These are phyloP conservation scores for Agrotis exclamationis DNA, from an alignment of 2,888 invertebrate species.

Conservation along the genomic window DNA sequence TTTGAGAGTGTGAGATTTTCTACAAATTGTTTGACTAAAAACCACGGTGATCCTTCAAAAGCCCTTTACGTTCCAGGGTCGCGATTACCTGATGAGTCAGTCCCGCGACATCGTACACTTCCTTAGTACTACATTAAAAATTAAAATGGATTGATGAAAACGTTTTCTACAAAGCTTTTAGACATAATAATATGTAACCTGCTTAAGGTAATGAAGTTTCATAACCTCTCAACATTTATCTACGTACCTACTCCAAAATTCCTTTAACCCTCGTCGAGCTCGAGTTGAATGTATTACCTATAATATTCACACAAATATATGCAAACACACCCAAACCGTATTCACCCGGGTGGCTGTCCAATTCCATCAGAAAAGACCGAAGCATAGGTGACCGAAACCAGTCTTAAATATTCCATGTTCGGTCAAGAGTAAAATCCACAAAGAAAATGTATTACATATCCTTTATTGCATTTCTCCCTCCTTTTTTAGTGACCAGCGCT, in stretches of 20 bases:
- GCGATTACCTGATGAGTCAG: too few species aligned
- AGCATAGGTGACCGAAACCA: conserved; percentile 72
- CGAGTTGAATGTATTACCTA: conserved; percentile 51
- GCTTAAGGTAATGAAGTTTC: too few species aligned
- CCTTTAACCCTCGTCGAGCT: conserved; percentile 15
- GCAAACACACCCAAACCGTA: conserved; percentile 76
- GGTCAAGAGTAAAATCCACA: conserved; percentile 90
- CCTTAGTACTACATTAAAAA: too few species aligned
- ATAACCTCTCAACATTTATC: not conserved
- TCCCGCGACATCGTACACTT: too few species aligned
- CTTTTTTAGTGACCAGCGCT: conserved; percentile 71
- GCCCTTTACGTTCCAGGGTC: too few species aligned
- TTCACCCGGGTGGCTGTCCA: conserved; percentile 85
- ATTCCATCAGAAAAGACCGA: conserved; percentile 80
- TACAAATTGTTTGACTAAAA: too few species aligned
- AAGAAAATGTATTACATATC: conserved; percentile 89
- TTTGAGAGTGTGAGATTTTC: conserved; percentile 17
- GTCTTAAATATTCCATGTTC: conserved; percentile 90
- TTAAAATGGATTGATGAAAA: too few species aligned
- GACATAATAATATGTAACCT: too few species aligned
- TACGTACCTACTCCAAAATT: conserved; percentile 1
- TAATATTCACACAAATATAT: conserved; percentile 68
- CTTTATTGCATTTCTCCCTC: conserved; percentile 88
- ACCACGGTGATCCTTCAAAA: too few species aligned
- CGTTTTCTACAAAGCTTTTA: too few species aligned